Evolutionary conservation across 2,888 invertebrate species (phyloP).

Genomic region (Zootermopsis nevadensis): DNA sequence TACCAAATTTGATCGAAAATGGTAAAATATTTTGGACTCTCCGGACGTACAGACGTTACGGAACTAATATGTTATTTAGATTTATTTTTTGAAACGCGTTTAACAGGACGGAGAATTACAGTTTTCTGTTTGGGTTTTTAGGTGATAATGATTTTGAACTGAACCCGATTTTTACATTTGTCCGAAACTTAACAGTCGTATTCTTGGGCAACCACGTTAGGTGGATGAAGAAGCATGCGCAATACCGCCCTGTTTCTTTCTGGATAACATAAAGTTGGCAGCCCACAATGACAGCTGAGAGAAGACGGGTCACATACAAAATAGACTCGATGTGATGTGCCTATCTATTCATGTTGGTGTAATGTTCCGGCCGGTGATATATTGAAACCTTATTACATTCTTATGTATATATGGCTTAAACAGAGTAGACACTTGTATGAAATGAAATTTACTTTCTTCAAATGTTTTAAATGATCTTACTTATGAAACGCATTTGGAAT

Average conservation of each 20-base stretch:
- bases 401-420: neutral
- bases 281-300: neutral
- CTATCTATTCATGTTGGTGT: neutral
- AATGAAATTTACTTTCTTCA: neutral
- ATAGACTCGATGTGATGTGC: neutral
- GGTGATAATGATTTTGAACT: neutral
- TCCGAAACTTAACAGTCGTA: neutral
- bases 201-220: no score
- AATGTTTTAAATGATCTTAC: neutral
- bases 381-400: neutral
- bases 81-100: no score
- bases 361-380: neutral
- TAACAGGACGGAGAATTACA: no score
- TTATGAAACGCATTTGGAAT: no score
- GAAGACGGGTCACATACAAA: neutral
- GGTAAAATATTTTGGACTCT: no score
- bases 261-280: neutral
- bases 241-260: neutral
- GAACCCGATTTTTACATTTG: neutral
- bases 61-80: no score
- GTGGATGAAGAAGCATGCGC: neutral
- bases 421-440: neutral
- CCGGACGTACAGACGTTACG: no score
- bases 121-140: no score
- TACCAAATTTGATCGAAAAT: no score